Base-by-base conservation (phyloP, 2,888 invertebrate species). In the Oligia strigilis region DNA sequence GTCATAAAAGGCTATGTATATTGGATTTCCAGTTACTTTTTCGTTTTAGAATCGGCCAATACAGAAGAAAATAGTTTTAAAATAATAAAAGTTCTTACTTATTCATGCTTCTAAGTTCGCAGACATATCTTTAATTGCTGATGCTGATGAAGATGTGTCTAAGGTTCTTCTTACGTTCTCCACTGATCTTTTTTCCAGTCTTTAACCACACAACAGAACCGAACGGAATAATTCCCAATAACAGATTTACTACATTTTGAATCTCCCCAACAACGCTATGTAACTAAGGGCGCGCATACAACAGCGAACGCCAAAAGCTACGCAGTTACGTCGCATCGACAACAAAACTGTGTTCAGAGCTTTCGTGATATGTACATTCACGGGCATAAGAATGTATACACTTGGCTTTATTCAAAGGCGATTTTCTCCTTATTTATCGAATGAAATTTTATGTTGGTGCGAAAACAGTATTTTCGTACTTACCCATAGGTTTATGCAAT, bases 271-370 rank as follows among this genome's bases (percentile, higher is more conserved):
- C 62, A 29, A n/a, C 36, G 29, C 62, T 77, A 62, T 64, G 29
- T 78, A 29, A 46, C 46, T 83, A 82, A 81, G 67, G 78, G 72
- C 11, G 49, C 36, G 49, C 19, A 52, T 55, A 82, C 78, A 73
- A 69, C 49, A 55, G 40, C 29, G 29, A 52, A n/a, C 52, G 23
- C 49, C 40, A 46, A 74, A 74, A 73, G 36, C 36, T 82, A 58
- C 62, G 29, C 76, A 65, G 49, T 43, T 14, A 70, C 40, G 60
- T 46, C 17, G 67, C 40, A 69, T 58, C 55, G 23, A 23, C 29
- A 40, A 67, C n/a, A 55, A 73, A 73, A 70, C 58, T 73, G 43
- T 23, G 40, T n/a, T 60, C n/a, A 23, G 36, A 83, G 79, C 60
- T 73, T 72, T 66, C 23, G 23, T 49, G 58, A 74, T 84, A 78